These are phyloP conservation scores for Lochmaea crataegi DNA, from an alignment of 2,888 invertebrate species.

Conservation along the genomic window DNA sequence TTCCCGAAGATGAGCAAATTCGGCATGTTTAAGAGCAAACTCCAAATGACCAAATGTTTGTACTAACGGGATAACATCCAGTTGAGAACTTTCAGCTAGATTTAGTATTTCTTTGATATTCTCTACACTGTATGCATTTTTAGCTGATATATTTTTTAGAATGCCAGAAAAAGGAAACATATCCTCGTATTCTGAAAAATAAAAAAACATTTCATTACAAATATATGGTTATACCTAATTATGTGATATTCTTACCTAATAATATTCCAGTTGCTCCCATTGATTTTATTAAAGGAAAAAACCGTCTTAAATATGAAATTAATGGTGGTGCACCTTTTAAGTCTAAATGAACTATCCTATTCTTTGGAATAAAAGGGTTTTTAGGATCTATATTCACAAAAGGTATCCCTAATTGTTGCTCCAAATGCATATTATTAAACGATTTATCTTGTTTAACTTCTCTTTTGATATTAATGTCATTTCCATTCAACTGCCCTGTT, in stretches of 20 bases:
- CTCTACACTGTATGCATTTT: constrained; percentile 71
- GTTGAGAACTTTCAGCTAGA: constrained; percentile 68
- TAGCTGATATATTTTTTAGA: constrained; percentile 69
- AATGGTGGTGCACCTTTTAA: constrained; percentile 82
- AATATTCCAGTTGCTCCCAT: constrained; percentile 78
- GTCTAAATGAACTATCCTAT: constrained; percentile 78
- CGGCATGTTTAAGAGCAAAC: constrained; percentile 76
- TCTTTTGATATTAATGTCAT: constrained; percentile 58
- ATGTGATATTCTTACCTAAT: constrained; percentile 53
- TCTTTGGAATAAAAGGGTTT: constrained; percentile 66
- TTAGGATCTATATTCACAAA: constrained; percentile 62
- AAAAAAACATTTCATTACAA: not conserved
- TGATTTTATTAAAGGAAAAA: constrained; percentile 70
- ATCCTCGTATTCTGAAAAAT: constrained; percentile 77
- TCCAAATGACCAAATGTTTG: constrained; percentile 92
- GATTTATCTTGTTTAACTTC: constrained; percentile 38
- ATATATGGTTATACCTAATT: not conserved
- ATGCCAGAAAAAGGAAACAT: constrained; percentile 80
- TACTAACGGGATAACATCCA: constrained; percentile 79
- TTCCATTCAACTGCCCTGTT: constrained; percentile 60
- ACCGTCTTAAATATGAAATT: constrained; percentile 70
- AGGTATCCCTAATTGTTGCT: constrained; percentile 64
- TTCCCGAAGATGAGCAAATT: constrained; percentile 74
- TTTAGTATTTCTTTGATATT: constrained; percentile 71
- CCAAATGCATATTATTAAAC: constrained; percentile 54